These are phyloP conservation scores for Leucoptera coffeella DNA, from an alignment of 2,888 invertebrate genomes.

Conservation along the genomic window DNA sequence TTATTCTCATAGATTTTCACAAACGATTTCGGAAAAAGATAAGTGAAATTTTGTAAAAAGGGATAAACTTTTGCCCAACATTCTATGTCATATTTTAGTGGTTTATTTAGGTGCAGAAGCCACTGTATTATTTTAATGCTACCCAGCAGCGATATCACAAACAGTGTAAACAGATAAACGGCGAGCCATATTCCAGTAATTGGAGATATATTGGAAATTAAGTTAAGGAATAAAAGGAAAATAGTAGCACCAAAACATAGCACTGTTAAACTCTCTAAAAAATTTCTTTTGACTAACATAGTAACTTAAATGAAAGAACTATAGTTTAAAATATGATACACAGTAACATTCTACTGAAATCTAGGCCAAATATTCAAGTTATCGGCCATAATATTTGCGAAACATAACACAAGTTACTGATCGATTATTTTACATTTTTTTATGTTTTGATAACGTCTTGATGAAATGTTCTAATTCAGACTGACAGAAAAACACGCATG, in stretches of 20 bases:
- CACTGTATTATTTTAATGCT: slow-evolving; percentile 50
- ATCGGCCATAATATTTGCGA: too few relatives aligned
- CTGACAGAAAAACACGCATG: too few relatives aligned
- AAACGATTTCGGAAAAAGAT: slow-evolving; percentile 15
- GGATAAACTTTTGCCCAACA: slow-evolving; percentile 18
- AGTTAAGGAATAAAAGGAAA: slow-evolving; percentile 23
- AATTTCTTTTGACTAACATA: slow-evolving; percentile 31
- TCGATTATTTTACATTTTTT: too few relatives aligned
- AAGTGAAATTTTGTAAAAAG: slow-evolving; percentile 13
- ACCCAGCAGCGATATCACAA: slow-evolving; percentile 31
- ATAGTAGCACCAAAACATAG: slow-evolving; percentile 21
- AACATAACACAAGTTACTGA: too few relatives aligned
- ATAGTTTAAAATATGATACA: too few relatives aligned
- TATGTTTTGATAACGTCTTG: too few relatives aligned
- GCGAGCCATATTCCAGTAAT: slow-evolving; percentile 34
- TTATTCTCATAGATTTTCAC: slow-evolving; percentile 7
- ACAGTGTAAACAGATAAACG: slow-evolving; percentile 27
- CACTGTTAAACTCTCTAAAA: slow-evolving; percentile 23
- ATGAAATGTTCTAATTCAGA: too few relatives aligned
- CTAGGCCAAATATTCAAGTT: too few relatives aligned
- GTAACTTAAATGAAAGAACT: too few relatives aligned
- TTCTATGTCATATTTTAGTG: slow-evolving; percentile 35
- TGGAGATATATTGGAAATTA: slow-evolving; percentile 30
- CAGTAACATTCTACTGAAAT: too few relatives aligned
- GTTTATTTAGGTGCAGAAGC: slow-evolving; percentile 44